Evolutionary conservation across 2,888 invertebrate genomes (phyloP).

Genomic region (Cerastis rubricosa): DNA sequence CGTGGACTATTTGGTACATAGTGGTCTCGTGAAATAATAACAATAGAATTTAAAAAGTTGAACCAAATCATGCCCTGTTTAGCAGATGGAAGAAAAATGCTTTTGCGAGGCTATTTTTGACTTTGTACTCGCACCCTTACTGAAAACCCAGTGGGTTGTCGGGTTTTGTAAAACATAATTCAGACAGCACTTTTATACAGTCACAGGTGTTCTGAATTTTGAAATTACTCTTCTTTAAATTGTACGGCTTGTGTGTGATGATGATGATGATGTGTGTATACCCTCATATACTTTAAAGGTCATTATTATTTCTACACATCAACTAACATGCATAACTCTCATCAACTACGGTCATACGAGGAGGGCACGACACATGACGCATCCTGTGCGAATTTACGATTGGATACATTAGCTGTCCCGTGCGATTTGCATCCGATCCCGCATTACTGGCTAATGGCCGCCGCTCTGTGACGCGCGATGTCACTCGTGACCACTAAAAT

Average conservation of each 20-base stretch:
- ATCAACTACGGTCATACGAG: neutral
- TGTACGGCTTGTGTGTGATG: neutral
- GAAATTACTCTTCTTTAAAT: neutral
- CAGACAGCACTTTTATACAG: neutral
- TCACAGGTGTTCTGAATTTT: neutral
- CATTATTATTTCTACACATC: neutral
- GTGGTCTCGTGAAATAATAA: neutral
- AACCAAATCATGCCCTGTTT: neutral
- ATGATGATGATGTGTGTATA: too few relatives aligned
- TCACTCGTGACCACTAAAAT: slow-evolving; percentile 39
- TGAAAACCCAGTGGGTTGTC: neutral
- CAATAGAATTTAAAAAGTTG: neutral
- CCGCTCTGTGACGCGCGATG: slow-evolving; percentile 47
- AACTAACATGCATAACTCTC: neutral
- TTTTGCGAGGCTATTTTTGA: neutral
- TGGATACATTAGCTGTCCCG: slow-evolving; percentile 78
- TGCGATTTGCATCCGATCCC: slow-evolving; percentile 81
- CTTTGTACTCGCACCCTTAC: neutral
- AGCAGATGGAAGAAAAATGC: neutral
- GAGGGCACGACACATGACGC: slow-evolving; percentile 20
- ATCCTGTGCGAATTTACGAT: slow-evolving; percentile 75
- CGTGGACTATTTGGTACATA: neutral
- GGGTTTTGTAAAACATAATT: neutral
- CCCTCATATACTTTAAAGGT: neutral
- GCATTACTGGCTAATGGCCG: slow-evolving; percentile 52